Evolutionary conservation across 1,140 invertebrate genomes (phyloP).

Genomic region (Papilio polyxenes): DNA sequence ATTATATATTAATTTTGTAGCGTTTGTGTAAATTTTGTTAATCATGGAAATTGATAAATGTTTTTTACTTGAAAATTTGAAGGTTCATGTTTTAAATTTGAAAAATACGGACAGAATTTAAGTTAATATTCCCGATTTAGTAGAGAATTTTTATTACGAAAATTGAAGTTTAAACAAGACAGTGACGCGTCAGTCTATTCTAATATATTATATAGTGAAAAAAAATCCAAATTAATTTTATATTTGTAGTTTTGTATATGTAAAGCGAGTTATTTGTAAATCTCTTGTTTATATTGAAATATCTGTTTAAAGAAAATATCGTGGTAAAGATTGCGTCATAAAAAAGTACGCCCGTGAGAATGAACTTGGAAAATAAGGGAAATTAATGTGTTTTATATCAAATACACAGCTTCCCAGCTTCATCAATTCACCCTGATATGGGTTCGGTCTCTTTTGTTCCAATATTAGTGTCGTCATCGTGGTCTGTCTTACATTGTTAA

Average conservation of each 20-base stretch:
- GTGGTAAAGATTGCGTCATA: neutral
- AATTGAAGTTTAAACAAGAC: too few species aligned
- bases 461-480: slow-evolving; percentile 6
- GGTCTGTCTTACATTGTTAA: neutral
- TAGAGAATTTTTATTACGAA: too few species aligned
- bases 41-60: neutral
- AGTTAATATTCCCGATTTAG: neutral
- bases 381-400: slow-evolving; percentile 27
- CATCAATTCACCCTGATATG: slow-evolving; percentile 25
- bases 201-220: too few species aligned
- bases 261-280: too few species aligned
- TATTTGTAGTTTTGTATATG: too few species aligned
- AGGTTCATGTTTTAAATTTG: neutral
- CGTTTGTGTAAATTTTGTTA: neutral
- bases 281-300: neutral
- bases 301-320: slow-evolving; percentile 1
- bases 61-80: neutral
- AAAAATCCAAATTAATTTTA: too few species aligned
- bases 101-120: neutral
- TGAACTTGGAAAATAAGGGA: neutral
- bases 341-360: neutral
- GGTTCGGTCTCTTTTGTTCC: slow-evolving; percentile 22
- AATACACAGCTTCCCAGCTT: slow-evolving; percentile 11
- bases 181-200: too few species aligned
- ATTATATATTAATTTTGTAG: slow-evolving; percentile 9